Evolutionary conservation across 1,140 invertebrate species (phyloP).

Genomic region (Gonioctena quinquepunctata): DNA sequence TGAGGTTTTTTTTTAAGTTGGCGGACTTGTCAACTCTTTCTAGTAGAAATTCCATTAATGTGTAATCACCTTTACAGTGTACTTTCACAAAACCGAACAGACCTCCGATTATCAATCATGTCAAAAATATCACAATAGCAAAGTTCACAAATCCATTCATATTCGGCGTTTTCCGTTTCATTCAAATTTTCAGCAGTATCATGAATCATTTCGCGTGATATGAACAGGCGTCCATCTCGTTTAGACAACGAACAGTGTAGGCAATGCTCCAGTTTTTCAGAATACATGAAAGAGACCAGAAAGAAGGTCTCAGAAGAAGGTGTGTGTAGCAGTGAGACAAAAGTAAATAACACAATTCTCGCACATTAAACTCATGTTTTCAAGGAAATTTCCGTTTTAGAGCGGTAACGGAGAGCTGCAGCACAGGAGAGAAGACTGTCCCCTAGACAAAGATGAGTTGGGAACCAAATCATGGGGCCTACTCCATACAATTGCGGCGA

Average conservation of each 20-base stretch:
- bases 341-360: constrained; percentile 1
- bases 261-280: constrained; percentile 52
- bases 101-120: too few relatives aligned
- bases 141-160: background rate
- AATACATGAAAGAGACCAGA: constrained; percentile 49
- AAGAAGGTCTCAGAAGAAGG: constrained; percentile 39
- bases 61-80: too few relatives aligned
- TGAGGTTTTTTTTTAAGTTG: too few relatives aligned
- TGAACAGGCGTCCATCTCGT: constrained; percentile 44
- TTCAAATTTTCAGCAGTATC: constrained; percentile 12
- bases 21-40: too few relatives aligned
- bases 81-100: too few relatives aligned
- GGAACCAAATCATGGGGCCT: constrained; percentile 87
- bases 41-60: too few relatives aligned
- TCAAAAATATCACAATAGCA: background rate
- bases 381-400: background rate
- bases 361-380: background rate
- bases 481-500: constrained; percentile 95
- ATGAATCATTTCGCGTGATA: constrained; percentile 22
- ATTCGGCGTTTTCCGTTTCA: background rate
- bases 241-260: constrained; percentile 52
- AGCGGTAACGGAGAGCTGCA: constrained; percentile 23
- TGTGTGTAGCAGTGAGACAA: constrained; percentile 17
- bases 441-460: constrained; percentile 75
- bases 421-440: constrained; percentile 64